Evolutionary conservation across 2,888 invertebrate genomes (phyloP), one percentile per base, ranked within the genome.

Genomic region (Tineola bisselliella): DNA sequence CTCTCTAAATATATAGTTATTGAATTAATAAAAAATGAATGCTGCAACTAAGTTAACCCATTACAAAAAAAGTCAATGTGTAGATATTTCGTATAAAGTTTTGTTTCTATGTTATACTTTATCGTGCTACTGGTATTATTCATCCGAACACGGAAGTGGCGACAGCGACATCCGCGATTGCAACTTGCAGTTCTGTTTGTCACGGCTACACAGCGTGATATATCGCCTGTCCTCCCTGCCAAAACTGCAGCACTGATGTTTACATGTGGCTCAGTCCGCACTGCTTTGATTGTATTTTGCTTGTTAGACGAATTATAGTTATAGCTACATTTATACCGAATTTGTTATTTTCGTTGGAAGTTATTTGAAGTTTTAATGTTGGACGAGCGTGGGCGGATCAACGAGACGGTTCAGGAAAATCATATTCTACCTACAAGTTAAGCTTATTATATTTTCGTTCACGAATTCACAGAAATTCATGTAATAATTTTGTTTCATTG

Each of bases 91-190:
- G 48, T 17, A 48, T 13, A 48, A 48, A 48, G 15, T 48, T 48
- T 48, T 48, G 48, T 48, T 48, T 48, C 25, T 54, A 54, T 54
- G 54, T 54, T 54, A 25, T 25, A 18, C 54, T 54, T 18, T 54
- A 54, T 19, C 19, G 60, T 43, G 15, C 18, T 18, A 18, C 25
- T 44, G 30, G 60, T 43, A 80, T 81, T 76, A 78, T 70, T 81
- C 81, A 82, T 77, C 66, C 70, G 75, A 66, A 74, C 80, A 70
- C 77, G 79, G 78, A 79, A 76, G 76, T 69, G 77, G 66, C 72
- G 81, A 81, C 80, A 77, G 74, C 69, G 69, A 75, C 76, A 75
- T 80, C 80, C 77, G 78, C 74, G 76, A 76, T 76, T 73, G 76
- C 76, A 74, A 71, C 67, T 65, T 63, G 72, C 71, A 70, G 69